Evolutionary conservation across 92 coral and sea anemone genomes (phyloP).

Genomic region (Paramuricea clavata): DNA sequence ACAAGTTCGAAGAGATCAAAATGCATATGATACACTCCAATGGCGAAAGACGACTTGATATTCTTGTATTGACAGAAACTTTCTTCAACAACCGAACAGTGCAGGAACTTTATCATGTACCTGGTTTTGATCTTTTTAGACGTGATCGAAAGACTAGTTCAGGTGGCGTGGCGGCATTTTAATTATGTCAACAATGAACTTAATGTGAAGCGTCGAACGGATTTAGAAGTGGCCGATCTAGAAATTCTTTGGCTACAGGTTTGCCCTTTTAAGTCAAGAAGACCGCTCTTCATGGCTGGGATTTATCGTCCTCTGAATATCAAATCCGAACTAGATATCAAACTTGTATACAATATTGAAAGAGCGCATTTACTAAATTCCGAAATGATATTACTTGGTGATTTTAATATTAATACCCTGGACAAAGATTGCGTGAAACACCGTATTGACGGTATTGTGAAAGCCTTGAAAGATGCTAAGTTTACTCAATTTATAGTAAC

Average conservation of each 20-base stretch:
- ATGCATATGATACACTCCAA: conserved; percentile 16
- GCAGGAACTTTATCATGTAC: conserved; percentile 38
- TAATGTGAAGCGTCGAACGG: conserved; percentile 32
- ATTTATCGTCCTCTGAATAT: conserved; percentile 45
- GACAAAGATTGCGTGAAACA: neutral
- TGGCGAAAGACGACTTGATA: conserved; percentile 26
- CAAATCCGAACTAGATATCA: conserved; percentile 26
- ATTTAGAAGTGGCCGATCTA: conserved; percentile 33
- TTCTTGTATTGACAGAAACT: conserved; percentile 30
- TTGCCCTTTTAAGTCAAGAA: conserved; percentile 36
- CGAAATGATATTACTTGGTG: conserved; percentile 33
- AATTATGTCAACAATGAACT: conserved; percentile 35
- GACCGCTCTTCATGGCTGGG: conserved; percentile 32
- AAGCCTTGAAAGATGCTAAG: neutral
- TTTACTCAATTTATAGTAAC: conserved; percentile 28
- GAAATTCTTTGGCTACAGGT: conserved; percentile 47
- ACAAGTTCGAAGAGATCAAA: conserved; percentile 39
- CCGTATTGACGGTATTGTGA: neutral
- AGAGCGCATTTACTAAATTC: conserved; percentile 27
- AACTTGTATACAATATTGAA: conserved; percentile 42
- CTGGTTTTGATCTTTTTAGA: conserved; percentile 31
- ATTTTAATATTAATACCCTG: conserved; percentile 33
- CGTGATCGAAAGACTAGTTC: conserved; percentile 5
- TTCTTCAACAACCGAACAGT: conserved; percentile 23
- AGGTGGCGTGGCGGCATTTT: conserved; percentile 47